Base-by-base conservation (phyloP, 2,797 vertebrate species). In the Champsocephalus gunnari region DNA sequence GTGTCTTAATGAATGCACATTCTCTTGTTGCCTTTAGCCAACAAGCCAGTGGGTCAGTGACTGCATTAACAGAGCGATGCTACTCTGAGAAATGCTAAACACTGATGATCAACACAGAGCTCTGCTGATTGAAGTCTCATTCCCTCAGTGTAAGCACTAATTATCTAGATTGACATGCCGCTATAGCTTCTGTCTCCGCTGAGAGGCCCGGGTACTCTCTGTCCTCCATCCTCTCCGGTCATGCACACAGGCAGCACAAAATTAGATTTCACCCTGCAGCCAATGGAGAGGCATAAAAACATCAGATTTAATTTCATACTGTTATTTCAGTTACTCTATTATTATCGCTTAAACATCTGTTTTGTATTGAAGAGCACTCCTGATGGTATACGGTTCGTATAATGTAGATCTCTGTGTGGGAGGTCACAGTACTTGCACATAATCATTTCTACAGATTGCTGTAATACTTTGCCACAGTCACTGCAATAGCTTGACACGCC, bases 91-190 rank as follows among this genome's bases (percentile, higher is more conserved):
- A 85, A 69, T 19, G 71, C 77, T 75, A 85, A 87, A 78, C 80
- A 55, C 78, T 75, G 81, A 83, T 79, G 79, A 92, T 84, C 81
- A 82, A 77, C 85, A 84, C 73, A 63, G 64, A 80, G 65, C 77
- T 83, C 71, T 59, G 66, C 88, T 90, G 87, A 92, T 91, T 89
- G 91, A 90, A 91, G 82, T 79, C 82, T 66, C 48, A 71, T 87
- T 86, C 75, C 80, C 79, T 87, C 79, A 76, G 87, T 79, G 77
- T 77, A 75, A 82, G 73, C 80, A 83, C 79, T 86, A 91, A 91
- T 91, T 87, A 89, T 87, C 75, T 53, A 38, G 79, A 88, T 16
- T 87, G 87, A 92, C 86, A 66, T 66, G 69, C 75, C 48, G 59
- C 77, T 70, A 62, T 49, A 62, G 77, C 70, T 75, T 53, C 71